Base-by-base conservation (phyloP, 2,797 vertebrate species). In the Bucorvus abyssinicus region DNA sequence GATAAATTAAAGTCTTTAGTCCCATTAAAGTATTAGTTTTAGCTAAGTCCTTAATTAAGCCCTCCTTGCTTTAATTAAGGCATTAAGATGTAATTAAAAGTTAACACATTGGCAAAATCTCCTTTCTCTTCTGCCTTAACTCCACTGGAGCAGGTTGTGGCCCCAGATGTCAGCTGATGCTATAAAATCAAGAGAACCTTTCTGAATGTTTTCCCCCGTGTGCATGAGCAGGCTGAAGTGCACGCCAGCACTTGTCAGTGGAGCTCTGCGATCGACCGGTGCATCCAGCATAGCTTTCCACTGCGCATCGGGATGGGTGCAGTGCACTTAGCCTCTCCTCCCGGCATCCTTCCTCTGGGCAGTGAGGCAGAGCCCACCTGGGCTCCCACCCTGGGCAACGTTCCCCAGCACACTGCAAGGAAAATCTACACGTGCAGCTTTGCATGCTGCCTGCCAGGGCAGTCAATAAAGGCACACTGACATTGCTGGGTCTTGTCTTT, bases 1-100 rank as follows among this genome's bases (percentile, higher is more conserved):
- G 86, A 97, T 92, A 96, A 95, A 92, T 97, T 97, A 96, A 97
- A 97, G 96, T 96, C 87, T 97, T 97, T 96, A 89, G 88, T 94
- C 96, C 90, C 95, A 97, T 97, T 98, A 98, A 97, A 95, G 96
- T 97, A 95, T 96, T 97, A 97, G 96, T 95, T 96, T 96, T 94
- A 88, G 89, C 53, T 97, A 97, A 98, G 87, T 94, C 96, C 89
- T 95, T 97, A 97, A 96, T 97, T 97, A 97, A 96, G 92, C 93
- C 69, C 80, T 97, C 65, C 73, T 84, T 92, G 49, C 93, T 87
- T 95, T 95, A 95, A 97, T 97, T 96, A 96, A 96, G 52, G 96
- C 85, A 96, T 97, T 97, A 97, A 93, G 93, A 56, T 95, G 82
- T 95, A 94, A 96, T 95, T 94, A 89, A 91, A 94, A 96, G 93